A percentile compares a stretch with the other conserved stretches of the same genome.
These are phyloP conservation scores for Taphrorychus bicolor DNA, from an alignment of 2,888 invertebrate species.

Conservation along the genomic window DNA sequence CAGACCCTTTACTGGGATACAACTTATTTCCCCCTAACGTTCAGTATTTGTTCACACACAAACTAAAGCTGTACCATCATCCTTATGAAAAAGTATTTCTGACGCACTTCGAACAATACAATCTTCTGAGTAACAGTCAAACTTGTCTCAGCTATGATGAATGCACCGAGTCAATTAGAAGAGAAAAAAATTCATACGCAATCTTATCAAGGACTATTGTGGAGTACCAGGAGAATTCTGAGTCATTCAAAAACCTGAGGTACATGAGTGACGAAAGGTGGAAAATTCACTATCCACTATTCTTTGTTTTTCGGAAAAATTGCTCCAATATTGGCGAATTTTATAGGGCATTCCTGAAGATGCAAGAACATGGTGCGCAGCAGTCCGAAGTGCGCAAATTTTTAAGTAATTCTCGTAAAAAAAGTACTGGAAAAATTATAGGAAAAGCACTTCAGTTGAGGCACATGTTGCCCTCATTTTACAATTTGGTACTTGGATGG, in stretches of 20 bases:
- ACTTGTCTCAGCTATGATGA: not conserved
- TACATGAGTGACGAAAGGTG: not conserved
- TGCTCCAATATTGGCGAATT: no score
- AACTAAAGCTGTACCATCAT: not conserved
- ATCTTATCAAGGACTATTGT: not conserved
- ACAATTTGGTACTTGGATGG: no score
- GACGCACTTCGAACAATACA: not conserved
- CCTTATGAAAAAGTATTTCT: not conserved
- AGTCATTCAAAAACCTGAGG: not conserved
- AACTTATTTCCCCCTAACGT: not conserved
- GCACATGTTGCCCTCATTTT: no score
- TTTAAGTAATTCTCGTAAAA: no score
- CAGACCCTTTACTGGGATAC: not conserved
- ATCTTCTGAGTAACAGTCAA: not conserved
- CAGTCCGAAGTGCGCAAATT: no score
- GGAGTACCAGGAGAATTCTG: not conserved
- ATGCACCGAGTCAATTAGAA: not conserved
- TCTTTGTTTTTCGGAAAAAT: no score
- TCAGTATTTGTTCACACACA: not conserved
- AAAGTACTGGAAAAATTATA: no score
- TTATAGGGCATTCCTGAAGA: no score
- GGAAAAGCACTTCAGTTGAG: no score
- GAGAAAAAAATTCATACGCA: not conserved
- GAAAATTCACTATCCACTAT: no score
- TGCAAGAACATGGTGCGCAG: no score